phyloP scores from a whole-genome alignment of 2,113 vertebrate genomes.

The Parus major region DNA sequence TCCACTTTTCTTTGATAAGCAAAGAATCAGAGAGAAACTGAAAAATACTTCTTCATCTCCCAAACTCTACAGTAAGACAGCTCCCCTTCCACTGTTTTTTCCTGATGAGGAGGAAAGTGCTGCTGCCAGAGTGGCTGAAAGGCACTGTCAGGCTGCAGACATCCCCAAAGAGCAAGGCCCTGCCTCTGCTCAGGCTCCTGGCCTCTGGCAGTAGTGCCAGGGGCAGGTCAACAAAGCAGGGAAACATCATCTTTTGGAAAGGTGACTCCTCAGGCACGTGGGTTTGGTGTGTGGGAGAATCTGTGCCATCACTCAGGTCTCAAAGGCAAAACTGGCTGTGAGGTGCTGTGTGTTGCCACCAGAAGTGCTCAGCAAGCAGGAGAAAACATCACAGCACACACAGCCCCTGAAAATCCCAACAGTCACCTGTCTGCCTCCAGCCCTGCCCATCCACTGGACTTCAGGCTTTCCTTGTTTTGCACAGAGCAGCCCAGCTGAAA shows the following conservation, averaged over 20 bases:
- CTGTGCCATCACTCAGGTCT: not conserved
- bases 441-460: not conserved
- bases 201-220: not conserved
- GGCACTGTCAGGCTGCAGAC: not conserved
- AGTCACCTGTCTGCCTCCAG: not conserved
- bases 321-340: not conserved
- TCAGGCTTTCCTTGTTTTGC: not conserved
- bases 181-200: not conserved
- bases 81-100: not conserved
- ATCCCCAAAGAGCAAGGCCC: not conserved
- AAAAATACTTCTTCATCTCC: not conserved
- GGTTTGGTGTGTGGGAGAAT: not conserved
- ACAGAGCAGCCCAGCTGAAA: not conserved
- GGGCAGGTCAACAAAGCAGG: not conserved
- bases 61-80: not conserved
- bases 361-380: not conserved
- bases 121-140: not conserved
- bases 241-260: not conserved
- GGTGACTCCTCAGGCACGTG: rapidly evolving
- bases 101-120: not conserved
- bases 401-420: not conserved
- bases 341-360: not conserved
- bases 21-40: not conserved
- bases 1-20: not conserved
- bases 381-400: rapidly evolving